phyloP scores from a whole-genome alignment of 2,797 vertebrate genomes.

The Anableps anableps region DNA sequence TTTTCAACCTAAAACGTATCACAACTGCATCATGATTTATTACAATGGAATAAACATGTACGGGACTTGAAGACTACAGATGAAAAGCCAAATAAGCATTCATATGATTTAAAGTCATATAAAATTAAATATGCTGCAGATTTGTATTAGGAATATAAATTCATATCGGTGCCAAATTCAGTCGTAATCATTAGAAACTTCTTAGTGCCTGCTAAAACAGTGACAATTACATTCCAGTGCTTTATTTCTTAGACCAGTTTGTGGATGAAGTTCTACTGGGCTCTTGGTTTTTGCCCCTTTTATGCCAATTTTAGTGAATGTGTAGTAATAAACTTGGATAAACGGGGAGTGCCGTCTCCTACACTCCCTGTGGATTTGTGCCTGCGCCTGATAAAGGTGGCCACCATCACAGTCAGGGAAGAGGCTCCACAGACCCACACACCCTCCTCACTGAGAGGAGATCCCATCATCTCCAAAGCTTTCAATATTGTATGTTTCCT shows the following conservation, averaged over 20 bases:
- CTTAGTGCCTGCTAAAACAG: conserved; percentile 59
- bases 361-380: conserved; percentile 66
- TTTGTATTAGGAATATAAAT: conserved; percentile 21
- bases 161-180: conserved; percentile 14
- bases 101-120: neutral
- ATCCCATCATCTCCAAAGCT: conserved; percentile 19
- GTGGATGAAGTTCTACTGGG: conserved; percentile 9
- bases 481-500: conserved; percentile 45
- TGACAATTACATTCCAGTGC: conserved; percentile 52
- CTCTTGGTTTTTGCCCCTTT: conserved; percentile 24
- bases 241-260: conserved; percentile 18
- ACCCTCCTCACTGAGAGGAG: conserved; percentile 26
- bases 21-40: neutral
- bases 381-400: conserved; percentile 61
- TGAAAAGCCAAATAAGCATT: neutral
- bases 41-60: neutral
- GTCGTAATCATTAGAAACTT: conserved; percentile 27
- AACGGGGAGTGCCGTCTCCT: conserved; percentile 36
- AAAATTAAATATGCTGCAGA: conserved; percentile 52
- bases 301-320: neutral
- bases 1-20: conserved; percentile 2
- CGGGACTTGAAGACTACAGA: neutral
- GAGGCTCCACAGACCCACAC: conserved; percentile 32
- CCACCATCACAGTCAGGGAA: conserved; percentile 59
- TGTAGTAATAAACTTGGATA: conserved; percentile 6